Percentiles rank a stretch among this genome's conserved stretches.
phyloP scores from a whole-genome alignment of 2,888 invertebrate genomes.

The Gortyna flavago region DNA sequence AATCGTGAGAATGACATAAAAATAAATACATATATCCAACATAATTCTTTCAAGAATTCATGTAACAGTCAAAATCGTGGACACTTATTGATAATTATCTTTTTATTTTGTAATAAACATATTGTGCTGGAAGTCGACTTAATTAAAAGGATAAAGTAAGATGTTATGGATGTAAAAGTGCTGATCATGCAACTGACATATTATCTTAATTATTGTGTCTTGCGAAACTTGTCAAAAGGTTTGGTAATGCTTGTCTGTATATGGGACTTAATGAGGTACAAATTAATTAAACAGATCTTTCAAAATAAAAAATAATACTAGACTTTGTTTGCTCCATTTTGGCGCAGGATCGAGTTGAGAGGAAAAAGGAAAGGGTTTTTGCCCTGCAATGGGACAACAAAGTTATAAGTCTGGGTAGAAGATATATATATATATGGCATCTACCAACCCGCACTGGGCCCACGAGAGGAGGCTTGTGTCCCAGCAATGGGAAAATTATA shows the following conservation, averaged over 20 bases:
- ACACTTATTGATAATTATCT: constrained; percentile 20
- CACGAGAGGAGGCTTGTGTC: background rate
- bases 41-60: background rate
- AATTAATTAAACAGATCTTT: background rate
- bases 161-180: constrained; percentile 26
- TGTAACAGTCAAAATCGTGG: constrained; percentile 7
- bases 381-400: too few species aligned
- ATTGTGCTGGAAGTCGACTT: constrained; percentile 22
- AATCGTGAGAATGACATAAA: constrained; percentile 2
- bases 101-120: constrained; percentile 24
- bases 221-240: constrained; percentile 13
- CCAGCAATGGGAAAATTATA: too few species aligned
- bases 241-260: background rate
- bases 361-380: background rate
- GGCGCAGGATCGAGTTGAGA: background rate
- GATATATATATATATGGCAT: background rate
- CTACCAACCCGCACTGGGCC: background rate
- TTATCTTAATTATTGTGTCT: constrained; percentile 43
- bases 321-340: background rate
- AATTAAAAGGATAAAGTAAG: constrained; percentile 31
- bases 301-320: background rate
- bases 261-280: too few species aligned
- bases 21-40: background rate
- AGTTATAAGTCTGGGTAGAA: background rate
- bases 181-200: constrained; percentile 15